phyloP scores from a whole-genome alignment of 2,797 vertebrate genomes.

The Morelia viridis region DNA sequence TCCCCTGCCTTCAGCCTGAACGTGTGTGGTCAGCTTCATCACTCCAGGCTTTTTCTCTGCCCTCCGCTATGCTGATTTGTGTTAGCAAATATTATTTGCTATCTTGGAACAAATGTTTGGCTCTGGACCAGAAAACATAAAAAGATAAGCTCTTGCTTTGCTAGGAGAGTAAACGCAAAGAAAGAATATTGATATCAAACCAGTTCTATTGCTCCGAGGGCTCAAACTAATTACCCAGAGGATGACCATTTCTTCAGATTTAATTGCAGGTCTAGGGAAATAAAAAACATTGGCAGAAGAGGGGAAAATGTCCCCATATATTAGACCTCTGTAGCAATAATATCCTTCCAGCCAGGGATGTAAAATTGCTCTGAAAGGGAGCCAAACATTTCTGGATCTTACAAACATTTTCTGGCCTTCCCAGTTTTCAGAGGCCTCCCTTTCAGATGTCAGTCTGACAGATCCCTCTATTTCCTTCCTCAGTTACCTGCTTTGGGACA shows the following conservation, averaged over 20 bases:
- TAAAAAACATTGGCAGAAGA: neutral
- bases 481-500: too few species aligned
- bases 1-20: neutral
- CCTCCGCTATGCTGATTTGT: neutral
- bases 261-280: constrained; percentile 28
- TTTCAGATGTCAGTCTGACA: neutral
- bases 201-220: neutral
- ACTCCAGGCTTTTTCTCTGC: neutral
- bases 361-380: neutral
- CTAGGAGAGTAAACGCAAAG: constrained; percentile 21
- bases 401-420: neutral
- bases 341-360: neutral
- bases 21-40: too few species aligned
- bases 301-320: neutral
- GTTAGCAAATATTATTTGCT: constrained; percentile 32
- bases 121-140: constrained; percentile 57
- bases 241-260: constrained; percentile 27
- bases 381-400: neutral
- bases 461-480: too few species aligned
- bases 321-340: neutral
- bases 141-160: constrained; percentile 23
- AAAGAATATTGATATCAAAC: constrained; percentile 31
- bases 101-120: constrained; percentile 56
- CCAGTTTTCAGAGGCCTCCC: neutral
- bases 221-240: constrained; percentile 21